A percentile compares a stretch with the other conserved stretches of the same genome.
These are phyloP conservation scores for Acropora yongei DNA, from an alignment of 64 coral and sea anemone genomes.

Conservation along the genomic window DNA sequence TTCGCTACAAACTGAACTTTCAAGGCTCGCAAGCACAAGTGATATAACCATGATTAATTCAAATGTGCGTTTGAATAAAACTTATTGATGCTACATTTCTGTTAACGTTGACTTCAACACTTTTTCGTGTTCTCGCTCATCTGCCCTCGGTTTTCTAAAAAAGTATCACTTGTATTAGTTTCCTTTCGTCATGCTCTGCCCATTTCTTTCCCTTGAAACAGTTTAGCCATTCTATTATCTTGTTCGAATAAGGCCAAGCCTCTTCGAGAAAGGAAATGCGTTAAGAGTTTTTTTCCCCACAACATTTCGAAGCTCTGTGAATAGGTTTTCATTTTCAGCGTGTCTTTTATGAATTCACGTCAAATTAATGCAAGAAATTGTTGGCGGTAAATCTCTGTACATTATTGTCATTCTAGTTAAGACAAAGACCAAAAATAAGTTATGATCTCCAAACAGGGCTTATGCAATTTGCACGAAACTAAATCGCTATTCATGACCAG, in stretches of 20 bases:
- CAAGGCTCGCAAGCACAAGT: too few relatives aligned
- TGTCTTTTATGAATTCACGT: too few relatives aligned
- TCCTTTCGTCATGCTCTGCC: neutral
- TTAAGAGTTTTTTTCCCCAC: neutral
- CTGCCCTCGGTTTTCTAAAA: conserved; percentile 5
- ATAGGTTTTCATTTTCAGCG: too few relatives aligned
- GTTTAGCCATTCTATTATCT: neutral
- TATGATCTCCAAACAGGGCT: neutral
- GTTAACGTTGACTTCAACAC: neutral
- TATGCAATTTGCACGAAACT: neutral
- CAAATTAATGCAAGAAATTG: too few relatives aligned
- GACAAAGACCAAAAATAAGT: conserved; percentile 9
- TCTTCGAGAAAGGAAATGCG: neutral
- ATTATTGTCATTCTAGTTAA: neutral
- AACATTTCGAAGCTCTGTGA: too few relatives aligned
- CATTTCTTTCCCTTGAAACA: neutral
- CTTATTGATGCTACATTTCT: too few relatives aligned
- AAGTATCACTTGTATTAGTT: too few relatives aligned
- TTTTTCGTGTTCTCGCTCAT: neutral
- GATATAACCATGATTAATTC: too few relatives aligned
- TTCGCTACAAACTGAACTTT: too few relatives aligned
- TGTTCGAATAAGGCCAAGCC: neutral
- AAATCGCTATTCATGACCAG: neutral
- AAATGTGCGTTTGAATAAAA: too few relatives aligned
- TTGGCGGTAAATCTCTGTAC: neutral